These are phyloP conservation scores for Diorhabda elongata DNA, from an alignment of 1,140 invertebrate genomes.

Conservation along the genomic window DNA sequence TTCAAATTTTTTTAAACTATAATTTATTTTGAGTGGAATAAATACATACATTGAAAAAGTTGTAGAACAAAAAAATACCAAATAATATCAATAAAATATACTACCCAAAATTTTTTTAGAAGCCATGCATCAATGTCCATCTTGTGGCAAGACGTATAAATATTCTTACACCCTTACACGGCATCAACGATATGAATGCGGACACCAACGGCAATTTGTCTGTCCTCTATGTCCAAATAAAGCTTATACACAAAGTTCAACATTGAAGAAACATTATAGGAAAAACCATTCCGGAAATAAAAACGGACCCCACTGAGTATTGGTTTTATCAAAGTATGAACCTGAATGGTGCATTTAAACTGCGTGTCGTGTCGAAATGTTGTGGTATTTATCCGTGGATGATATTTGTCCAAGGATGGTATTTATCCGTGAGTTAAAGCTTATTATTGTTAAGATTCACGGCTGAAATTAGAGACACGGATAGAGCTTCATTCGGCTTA, in stretches of 20 bases:
- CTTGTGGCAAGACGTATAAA: conserved; percentile 8
- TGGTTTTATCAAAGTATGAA: background rate
- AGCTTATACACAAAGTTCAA: conserved; percentile 7
- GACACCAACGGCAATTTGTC: conserved; percentile 1
- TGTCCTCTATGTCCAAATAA: conserved; percentile 11
- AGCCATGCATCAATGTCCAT: background rate
- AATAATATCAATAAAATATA: no score
- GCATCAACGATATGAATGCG: conserved; percentile 13
- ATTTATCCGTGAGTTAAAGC: no score
- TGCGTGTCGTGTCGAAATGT: background rate
- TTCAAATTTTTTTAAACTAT: no score
- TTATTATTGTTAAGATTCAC: no score
- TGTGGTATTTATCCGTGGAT: background rate
- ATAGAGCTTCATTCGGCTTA: no score
- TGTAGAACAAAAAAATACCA: no score
- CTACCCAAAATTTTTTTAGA: conserved; percentile 3
- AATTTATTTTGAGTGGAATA: no score
- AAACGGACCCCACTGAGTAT: no score
- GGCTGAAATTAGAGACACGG: no score
- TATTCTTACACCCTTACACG: conserved; percentile 10
- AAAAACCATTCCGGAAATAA: background rate
- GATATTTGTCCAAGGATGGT: no score
- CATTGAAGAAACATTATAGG: conserved; percentile 9
- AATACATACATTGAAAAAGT: no score
- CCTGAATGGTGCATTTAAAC: background rate